Evolutionary conservation across 2,113 vertebrate species (phyloP).

Genomic region (Haliaeetus leucogaster): DNA sequence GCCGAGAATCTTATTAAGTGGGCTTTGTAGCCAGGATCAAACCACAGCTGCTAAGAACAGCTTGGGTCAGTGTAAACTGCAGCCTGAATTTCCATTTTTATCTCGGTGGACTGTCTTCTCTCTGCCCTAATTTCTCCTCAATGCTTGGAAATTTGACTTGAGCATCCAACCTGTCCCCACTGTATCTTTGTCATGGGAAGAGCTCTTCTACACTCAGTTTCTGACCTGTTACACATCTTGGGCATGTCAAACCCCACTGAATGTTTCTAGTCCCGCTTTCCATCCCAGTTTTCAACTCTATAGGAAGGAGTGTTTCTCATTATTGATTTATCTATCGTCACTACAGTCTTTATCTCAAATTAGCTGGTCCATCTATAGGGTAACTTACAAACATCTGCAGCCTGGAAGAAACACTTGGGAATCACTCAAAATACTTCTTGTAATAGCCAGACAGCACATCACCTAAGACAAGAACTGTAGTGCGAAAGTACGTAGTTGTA

Average conservation of each 20-base stretch:
- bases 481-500: not conserved
- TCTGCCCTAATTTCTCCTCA: not conserved
- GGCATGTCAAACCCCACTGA: not conserved
- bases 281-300: not conserved
- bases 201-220: rapidly evolving
- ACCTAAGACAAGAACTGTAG: not conserved
- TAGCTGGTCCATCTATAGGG: not conserved
- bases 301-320: not conserved
- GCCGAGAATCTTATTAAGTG: not conserved
- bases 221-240: not conserved
- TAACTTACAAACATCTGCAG: not conserved
- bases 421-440: not conserved
- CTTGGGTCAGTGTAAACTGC: not conserved
- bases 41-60: not conserved
- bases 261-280: not conserved
- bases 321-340: not conserved
- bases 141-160: not conserved
- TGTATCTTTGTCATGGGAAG: not conserved
- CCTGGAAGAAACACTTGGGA: not conserved
- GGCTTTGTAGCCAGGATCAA: constrained; percentile 42
- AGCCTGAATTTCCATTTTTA: not conserved
- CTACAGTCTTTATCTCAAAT: not conserved
- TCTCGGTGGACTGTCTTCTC: not conserved
- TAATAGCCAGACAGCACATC: not conserved
- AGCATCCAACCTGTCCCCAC: not conserved